phyloP scores from a whole-genome alignment of 2,888 invertebrate genomes.

The Lepidocyrtinus sp. region DNA sequence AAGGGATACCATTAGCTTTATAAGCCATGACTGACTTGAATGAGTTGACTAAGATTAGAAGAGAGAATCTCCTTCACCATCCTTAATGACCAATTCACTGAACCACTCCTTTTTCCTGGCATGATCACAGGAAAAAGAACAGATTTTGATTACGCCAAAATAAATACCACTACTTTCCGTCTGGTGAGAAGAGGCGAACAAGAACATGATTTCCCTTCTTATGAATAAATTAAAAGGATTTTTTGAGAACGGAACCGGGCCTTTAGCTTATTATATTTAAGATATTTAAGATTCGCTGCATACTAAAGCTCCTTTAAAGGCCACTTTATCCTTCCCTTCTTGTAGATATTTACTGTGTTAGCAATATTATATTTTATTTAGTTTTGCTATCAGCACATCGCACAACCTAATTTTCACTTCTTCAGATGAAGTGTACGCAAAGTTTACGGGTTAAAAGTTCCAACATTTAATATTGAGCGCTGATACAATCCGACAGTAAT shows the following conservation, averaged over 20 bases:
- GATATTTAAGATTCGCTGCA: too few species aligned
- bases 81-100: conserved; percentile 50
- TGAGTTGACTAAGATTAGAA: conserved; percentile 42
- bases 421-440: neutral
- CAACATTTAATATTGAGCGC: too few species aligned
- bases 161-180: neutral
- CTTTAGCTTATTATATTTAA: too few species aligned
- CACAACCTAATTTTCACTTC: neutral
- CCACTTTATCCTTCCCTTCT: too few species aligned
- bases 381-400: neutral
- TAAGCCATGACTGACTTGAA: conserved; percentile 32
- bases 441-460: too few species aligned
- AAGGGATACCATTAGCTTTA: conserved; percentile 32
- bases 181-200: neutral
- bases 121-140: neutral
- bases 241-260: too few species aligned
- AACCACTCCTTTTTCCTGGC: neutral
- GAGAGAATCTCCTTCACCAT: conserved; percentile 20
- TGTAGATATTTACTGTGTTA: neutral
- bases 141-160: neutral
- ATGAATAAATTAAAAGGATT: neutral
- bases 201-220: neutral
- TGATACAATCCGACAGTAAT: too few species aligned
- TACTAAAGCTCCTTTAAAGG: neutral
- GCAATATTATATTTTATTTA: neutral